phyloP scores from a whole-genome alignment of 2,888 invertebrate species.

The Nudaria mundana region DNA sequence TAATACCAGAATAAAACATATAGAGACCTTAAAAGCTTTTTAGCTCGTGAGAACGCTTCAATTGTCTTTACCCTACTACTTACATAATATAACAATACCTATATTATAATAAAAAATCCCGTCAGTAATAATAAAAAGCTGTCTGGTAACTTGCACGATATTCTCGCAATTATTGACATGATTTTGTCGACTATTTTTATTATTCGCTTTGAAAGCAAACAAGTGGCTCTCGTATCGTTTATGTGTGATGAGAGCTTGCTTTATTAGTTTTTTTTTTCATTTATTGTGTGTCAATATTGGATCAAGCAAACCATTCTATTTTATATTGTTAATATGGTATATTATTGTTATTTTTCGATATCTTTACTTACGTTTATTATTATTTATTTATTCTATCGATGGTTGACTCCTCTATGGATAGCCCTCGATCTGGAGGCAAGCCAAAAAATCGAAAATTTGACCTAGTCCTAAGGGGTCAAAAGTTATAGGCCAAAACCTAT shows the following conservation, averaged over 20 bases:
- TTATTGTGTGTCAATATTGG: conserved; percentile 26
- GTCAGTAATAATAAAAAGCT: conserved; percentile 43
- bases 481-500: too few relatives aligned
- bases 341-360: conserved; percentile 1
- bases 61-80: too few relatives aligned
- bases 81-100: conserved; percentile 56
- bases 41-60: too few relatives aligned
- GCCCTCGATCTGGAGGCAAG: too few relatives aligned
- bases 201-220: conserved; percentile 41
- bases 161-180: conserved; percentile 49
- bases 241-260: conserved; percentile 26
- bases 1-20: too few relatives aligned
- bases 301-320: conserved; percentile 7
- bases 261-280: conserved; percentile 28
- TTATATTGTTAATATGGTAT: conserved; percentile 1
- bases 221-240: conserved; percentile 30
- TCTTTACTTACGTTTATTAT: too few relatives aligned
- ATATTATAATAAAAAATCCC: too few relatives aligned
- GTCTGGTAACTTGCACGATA: conserved; percentile 47
- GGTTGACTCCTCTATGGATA: too few relatives aligned
- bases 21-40: too few relatives aligned
- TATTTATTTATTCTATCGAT: too few relatives aligned
- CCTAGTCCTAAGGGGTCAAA: too few relatives aligned
- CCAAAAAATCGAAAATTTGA: too few relatives aligned
- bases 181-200: conserved; percentile 39